Percentiles rank a stretch among this genome's conserved stretches.
phyloP scores from a whole-genome alignment of 2,888 invertebrate genomes.

The Drosophila histrio region DNA sequence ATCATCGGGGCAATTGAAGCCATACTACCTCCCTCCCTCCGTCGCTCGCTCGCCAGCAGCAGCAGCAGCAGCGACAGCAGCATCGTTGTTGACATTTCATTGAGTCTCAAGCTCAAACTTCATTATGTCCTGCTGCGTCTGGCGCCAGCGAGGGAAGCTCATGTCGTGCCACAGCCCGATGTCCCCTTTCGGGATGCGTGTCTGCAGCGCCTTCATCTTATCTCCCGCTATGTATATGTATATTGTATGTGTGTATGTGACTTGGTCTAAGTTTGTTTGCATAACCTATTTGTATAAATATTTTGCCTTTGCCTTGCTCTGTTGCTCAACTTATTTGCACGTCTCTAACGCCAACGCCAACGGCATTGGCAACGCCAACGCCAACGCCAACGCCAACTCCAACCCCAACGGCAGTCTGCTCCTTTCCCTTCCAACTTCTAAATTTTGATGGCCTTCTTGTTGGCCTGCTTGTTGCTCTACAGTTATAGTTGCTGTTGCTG shows the following conservation, averaged over 20 bases:
- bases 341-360: constrained; percentile 39
- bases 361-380: constrained; percentile 29
- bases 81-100: constrained; percentile 77
- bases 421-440: constrained; percentile 1
- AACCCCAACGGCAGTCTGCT: constrained; percentile 5
- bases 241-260: constrained; percentile 46
- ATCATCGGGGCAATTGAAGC: constrained; percentile 50
- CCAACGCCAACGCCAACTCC: constrained; percentile 15
- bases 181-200: constrained; percentile 12
- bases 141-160: constrained; percentile 64
- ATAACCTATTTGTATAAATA: constrained; percentile 81
- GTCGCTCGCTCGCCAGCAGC: too few relatives aligned
- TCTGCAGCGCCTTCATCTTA: constrained; percentile 21
- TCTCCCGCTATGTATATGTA: constrained; percentile 18
- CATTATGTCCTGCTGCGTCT: constrained; percentile 78
- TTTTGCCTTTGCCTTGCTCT: constrained; percentile 73
- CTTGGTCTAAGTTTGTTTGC: constrained; percentile 77
- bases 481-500: constrained; percentile 9
- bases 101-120: constrained; percentile 78
- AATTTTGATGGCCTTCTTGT: constrained; percentile 24
- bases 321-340: constrained; percentile 73
- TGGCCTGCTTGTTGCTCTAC: constrained; percentile 28
- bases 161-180: constrained; percentile 54
- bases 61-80: too few relatives aligned
- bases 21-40: too few relatives aligned